Evolutionary conservation across 2,797 vertebrate genomes (phyloP), one percentile per base, ranked within the genome.

Genomic region (Hyperoplus lanceolatus): DNA sequence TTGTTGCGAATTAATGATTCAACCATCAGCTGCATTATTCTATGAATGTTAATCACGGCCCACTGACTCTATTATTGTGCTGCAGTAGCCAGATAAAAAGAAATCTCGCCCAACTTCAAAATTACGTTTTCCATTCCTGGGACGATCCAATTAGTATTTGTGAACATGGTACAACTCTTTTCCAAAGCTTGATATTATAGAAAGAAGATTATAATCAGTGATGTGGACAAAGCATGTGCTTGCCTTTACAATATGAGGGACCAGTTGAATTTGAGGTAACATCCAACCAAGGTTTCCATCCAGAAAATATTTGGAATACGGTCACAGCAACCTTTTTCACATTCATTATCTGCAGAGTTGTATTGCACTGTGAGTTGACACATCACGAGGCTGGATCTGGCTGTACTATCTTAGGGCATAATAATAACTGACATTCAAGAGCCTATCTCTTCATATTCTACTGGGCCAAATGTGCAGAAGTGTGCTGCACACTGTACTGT

Each of bases 101-200:
- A 72, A 66, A 85, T 83, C 55, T 78, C 66, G 45, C 79, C 87
- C 71, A 69, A 82, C 73, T 85, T 79, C 56, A 80, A 65, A 81
- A 85, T 86, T 62, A 73, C 73, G 81, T 83, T 82, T 82, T 81
- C 73, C 74, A 48, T 81, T 90, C 61, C 49, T 51, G 53, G 68
- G 79, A 88, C 73, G 79, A 87, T 90, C 79, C 73, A 88, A 83
- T 90, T 89, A 84, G 63, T 77, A 75, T 88, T 91, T 85, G 77
- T 81, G 79, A 89, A 83, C 51, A 73, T 29, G 79, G 80, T 63
- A 46, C 69, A 81, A 77, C 66, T 75, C 67, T 70, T 81, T 61
- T 45, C 15, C 38, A 70, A 78, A 84, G 70, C 67, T 74, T 56
- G 61, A 82, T 79, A 73, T 42, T 42, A 41, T 14, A 62, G 83